Evolutionary conservation across 2,888 invertebrate species (phyloP).

Genomic region (Cheilosia impressa): DNA sequence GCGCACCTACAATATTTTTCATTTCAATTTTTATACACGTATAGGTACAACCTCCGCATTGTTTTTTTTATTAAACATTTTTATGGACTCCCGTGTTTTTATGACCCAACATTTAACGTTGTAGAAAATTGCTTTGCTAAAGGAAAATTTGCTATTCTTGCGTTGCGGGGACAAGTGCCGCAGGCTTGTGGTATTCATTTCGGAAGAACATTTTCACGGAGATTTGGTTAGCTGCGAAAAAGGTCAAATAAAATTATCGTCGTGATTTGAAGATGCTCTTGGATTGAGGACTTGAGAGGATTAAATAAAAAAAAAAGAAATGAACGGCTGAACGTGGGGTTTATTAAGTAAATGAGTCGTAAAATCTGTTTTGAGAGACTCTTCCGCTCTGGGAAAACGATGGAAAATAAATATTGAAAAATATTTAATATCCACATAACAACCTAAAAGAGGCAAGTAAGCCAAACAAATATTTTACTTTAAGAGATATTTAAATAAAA

Average conservation of each 20-base stretch:
- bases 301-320: not conserved
- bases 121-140: conserved; percentile 43
- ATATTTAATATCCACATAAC: too few relatives aligned
- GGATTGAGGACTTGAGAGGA: not conserved
- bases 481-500: too few relatives aligned
- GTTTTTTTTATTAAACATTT: conserved; percentile 28
- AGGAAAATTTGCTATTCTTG: conserved; percentile 31
- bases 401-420: too few relatives aligned
- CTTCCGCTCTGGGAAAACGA: too few relatives aligned
- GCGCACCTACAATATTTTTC: not conserved
- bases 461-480: too few relatives aligned
- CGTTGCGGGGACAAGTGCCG: conserved; percentile 24
- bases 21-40: conserved; percentile 5
- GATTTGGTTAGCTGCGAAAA: not conserved
- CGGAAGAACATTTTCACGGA: conserved; percentile 5
- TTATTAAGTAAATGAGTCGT: too few relatives aligned
- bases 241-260: conserved; percentile 18
- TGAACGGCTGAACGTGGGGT: too few relatives aligned
- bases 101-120: conserved; percentile 28
- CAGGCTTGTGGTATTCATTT: conserved; percentile 8
- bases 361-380: too few relatives aligned
- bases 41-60: not conserved
- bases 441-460: too few relatives aligned
- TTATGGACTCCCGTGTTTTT: conserved; percentile 4
- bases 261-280: not conserved